Percentiles rank a stretch among this genome's conserved stretches.
phyloP scores from a whole-genome alignment of 2,113 vertebrate species.

The Sylvietta virens region DNA sequence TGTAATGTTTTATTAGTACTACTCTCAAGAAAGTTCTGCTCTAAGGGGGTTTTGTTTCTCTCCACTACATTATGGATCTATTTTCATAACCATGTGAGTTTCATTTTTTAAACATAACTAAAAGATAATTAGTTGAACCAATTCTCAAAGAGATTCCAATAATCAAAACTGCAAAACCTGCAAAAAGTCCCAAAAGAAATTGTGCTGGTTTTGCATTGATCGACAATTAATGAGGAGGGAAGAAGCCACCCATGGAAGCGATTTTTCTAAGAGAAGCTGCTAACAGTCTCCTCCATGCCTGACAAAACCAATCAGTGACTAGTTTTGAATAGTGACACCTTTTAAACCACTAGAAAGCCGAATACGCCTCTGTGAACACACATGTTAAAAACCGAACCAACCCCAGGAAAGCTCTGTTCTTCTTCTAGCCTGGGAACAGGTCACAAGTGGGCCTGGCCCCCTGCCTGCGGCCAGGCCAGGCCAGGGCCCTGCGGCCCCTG shows the following conservation, averaged over 20 bases:
- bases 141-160: neutral
- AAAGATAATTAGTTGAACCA: neutral
- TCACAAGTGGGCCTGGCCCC: neutral
- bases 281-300: neutral
- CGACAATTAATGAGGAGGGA: neutral
- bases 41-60: neutral
- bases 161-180: conserved; percentile 2
- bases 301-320: neutral
- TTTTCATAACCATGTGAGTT: neutral
- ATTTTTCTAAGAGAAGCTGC: neutral
- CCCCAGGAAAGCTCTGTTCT: neutral
- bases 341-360: neutral
- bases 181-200: neutral
- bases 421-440: neutral
- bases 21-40: neutral
- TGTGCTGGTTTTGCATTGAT: neutral
- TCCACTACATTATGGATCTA: neutral
- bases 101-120: neutral
- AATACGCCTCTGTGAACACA: neutral
- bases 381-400: neutral
- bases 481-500: too few species aligned
- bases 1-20: neutral
- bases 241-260: neutral
- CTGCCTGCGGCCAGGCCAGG: neutral
- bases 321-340: neutral